Conservation (phyloP, 2,888 invertebrate genomes). For the Tineola bisselliella region DNA sequence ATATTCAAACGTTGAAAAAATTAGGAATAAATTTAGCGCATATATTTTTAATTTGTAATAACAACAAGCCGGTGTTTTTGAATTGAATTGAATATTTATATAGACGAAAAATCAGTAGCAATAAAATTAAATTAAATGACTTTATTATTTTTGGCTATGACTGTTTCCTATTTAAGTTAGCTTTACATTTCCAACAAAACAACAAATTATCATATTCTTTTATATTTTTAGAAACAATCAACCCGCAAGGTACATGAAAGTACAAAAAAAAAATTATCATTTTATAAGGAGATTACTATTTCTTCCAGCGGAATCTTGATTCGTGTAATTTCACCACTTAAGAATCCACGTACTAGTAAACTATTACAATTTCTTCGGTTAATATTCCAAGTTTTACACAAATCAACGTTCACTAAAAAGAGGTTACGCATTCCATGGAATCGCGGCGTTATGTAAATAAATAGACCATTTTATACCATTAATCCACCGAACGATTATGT, state of each 20-base stretch:
- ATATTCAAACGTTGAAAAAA: not conserved
- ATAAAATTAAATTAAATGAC: too few relatives aligned
- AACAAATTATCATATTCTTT: not conserved
- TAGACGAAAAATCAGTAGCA: too few relatives aligned
- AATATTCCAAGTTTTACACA: not conserved
- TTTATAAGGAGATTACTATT: too few relatives aligned
- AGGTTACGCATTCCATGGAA: not conserved
- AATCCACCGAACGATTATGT: not conserved
- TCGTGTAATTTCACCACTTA: not conserved
- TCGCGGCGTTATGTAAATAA: not conserved
- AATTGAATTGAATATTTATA: too few relatives aligned
- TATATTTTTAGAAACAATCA: too few relatives aligned
- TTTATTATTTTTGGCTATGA: too few relatives aligned
- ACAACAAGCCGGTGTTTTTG: too few relatives aligned
- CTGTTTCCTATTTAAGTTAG: too few relatives aligned
- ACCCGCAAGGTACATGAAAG: too few relatives aligned
- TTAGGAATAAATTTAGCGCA: not conserved
- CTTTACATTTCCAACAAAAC: not conserved
- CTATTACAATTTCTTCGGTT: not conserved
- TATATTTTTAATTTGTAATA: not conserved
- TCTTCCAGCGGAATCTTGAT: too few relatives aligned
- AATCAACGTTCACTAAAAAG: not conserved
- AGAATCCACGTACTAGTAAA: not conserved
- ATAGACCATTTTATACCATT: not conserved
- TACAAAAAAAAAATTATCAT: too few relatives aligned